phyloP scores from a whole-genome alignment of 1,140 invertebrate species.

The Ladona fulva region DNA sequence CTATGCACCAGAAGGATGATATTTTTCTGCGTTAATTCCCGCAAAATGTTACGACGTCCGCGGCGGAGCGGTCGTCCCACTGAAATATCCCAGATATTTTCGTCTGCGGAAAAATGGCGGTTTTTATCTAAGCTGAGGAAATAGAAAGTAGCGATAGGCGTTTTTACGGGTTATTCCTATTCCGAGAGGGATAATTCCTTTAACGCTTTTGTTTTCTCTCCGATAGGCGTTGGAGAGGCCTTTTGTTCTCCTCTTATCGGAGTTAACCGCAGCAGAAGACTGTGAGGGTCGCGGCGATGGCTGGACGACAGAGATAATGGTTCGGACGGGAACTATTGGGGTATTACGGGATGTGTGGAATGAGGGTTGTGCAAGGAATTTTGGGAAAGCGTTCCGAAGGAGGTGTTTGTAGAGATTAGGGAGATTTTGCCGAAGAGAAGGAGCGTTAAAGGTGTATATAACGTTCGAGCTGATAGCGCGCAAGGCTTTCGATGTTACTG shows the following conservation, averaged over 20 bases:
- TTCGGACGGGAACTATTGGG: not conserved
- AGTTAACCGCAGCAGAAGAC: not conserved
- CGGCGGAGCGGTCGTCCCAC: too few relatives aligned
- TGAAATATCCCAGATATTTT: too few relatives aligned
- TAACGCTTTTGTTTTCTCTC: not conserved
- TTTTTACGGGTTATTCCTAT: not conserved
- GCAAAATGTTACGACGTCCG: too few relatives aligned
- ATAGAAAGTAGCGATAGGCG: too few relatives aligned
- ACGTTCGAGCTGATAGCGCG: not conserved
- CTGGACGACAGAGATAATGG: not conserved
- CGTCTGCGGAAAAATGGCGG: too few relatives aligned
- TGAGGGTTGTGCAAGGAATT: not conserved
- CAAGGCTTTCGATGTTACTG: too few relatives aligned
- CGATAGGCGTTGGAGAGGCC: not conserved
- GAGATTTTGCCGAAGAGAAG: not conserved
- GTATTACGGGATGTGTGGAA: not conserved
- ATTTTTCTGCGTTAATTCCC: too few relatives aligned
- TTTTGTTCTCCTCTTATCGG: not conserved
- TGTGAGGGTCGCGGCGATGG: not conserved
- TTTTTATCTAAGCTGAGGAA: too few relatives aligned
- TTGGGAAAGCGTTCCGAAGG: not conserved
- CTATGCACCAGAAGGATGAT: too few relatives aligned
- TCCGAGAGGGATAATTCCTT: constrained; percentile 6
- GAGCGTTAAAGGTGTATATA: not conserved
- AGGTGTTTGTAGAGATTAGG: not conserved